Percentiles rank a stretch among this genome's conserved stretches.
Conservation (phyloP, 2,888 invertebrate genomes). For the Meandrusa payeni region DNA sequence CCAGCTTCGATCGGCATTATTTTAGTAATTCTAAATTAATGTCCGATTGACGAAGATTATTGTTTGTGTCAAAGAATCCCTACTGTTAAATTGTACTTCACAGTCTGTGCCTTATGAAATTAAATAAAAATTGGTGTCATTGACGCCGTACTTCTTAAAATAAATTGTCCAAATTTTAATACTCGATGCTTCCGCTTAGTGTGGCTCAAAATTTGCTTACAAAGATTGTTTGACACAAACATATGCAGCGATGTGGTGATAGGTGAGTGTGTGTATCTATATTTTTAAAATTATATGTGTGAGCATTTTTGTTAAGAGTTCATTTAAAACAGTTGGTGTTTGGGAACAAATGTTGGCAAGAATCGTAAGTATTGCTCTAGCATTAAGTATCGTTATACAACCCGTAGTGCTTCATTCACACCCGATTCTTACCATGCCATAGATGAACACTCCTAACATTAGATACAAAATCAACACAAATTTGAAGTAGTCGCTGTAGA, state of each 20-base stretch:
- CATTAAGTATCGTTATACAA: slow-evolving; percentile 39
- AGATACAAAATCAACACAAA: background rate
- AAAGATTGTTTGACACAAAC: slow-evolving; percentile 62
- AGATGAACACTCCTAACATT: slow-evolving; percentile 4
- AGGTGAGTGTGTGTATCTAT: slow-evolving; percentile 45
- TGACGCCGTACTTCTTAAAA: too few species aligned
- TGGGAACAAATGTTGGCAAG: slow-evolving; percentile 67
- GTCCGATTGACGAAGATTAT: slow-evolving; percentile 39
- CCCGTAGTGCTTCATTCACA: slow-evolving; percentile 31
- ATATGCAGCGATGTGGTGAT: slow-evolving; percentile 44
- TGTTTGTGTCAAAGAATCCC: slow-evolving; percentile 68
- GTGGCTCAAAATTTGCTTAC: slow-evolving; percentile 12
- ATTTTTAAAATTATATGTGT: slow-evolving; percentile 46
- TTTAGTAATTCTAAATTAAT: slow-evolving; percentile 48
- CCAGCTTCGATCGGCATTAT: slow-evolving; percentile 41
- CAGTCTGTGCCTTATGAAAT: slow-evolving; percentile 36
- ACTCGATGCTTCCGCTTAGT: slow-evolving; percentile 19
- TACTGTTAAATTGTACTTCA: slow-evolving; percentile 24
- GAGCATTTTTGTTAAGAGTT: slow-evolving; percentile 53
- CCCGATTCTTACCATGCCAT: slow-evolving; percentile 5
- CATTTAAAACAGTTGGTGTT: slow-evolving; percentile 69
- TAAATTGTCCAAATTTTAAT: background rate
- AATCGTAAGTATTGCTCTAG: slow-evolving; percentile 66
- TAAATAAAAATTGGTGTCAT: slow-evolving; percentile 12
- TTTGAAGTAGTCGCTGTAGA: background rate